phyloP scores from a whole-genome alignment of 2,113 vertebrate genomes.

The Eptesicus fuscus region DNA sequence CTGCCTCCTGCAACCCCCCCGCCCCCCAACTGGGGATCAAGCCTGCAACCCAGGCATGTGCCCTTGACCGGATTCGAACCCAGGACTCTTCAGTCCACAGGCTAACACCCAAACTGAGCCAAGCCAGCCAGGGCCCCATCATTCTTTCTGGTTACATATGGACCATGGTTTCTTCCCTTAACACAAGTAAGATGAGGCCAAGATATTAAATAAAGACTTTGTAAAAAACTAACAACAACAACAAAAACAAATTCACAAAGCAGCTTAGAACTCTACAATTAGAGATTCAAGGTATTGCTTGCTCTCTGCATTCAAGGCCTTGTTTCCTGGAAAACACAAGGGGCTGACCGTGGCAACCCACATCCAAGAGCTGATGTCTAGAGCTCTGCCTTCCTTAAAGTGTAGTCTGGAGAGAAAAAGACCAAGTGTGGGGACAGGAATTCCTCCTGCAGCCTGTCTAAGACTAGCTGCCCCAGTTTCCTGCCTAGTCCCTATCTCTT shows the following conservation, averaged over 20 bases:
- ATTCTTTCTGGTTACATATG: not conserved
- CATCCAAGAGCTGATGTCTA: not conserved
- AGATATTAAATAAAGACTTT: not conserved
- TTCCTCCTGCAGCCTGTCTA: not conserved
- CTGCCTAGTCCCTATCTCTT: not conserved
- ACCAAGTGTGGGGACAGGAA: not conserved
- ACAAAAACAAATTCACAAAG: not conserved
- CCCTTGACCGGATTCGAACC: too few relatives aligned
- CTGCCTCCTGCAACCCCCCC: too few relatives aligned
- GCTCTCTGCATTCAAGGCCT: not conserved
- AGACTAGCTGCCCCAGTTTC: not conserved
- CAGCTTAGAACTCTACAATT: not conserved
- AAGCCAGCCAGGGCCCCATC: too few relatives aligned
- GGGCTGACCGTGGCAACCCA: too few relatives aligned
- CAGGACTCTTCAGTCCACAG: too few relatives aligned
- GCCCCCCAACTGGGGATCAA: accelerated
- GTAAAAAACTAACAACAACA: not conserved
- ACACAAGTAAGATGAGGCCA: not conserved
- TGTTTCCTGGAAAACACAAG: not conserved
- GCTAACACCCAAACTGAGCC: too few relatives aligned
- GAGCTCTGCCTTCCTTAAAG: not conserved
- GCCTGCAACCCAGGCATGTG: too few relatives aligned
- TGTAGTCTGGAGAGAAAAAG: not conserved
- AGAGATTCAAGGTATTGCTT: not conserved
- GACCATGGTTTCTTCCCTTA: not conserved